Evolutionary conservation across 2,888 invertebrate genomes (phyloP).

Genomic region (Apodemia zela): DNA sequence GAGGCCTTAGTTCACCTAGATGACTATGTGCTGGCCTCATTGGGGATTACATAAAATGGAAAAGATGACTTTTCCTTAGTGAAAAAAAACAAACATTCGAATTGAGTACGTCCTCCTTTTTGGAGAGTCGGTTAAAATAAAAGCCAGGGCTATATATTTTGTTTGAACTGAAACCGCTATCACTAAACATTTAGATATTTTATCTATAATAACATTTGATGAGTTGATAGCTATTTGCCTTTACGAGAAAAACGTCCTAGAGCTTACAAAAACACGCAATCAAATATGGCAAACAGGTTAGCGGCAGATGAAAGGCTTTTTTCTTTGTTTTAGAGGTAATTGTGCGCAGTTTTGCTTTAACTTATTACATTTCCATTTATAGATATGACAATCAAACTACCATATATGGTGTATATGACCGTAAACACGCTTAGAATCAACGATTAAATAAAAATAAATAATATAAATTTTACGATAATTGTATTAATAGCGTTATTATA

Average conservation of each 20-base stretch:
- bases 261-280: neutral
- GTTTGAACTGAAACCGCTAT: too few relatives aligned
- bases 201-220: too few relatives aligned
- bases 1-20: too few relatives aligned
- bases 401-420: neutral
- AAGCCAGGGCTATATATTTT: too few relatives aligned
- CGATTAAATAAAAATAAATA: neutral
- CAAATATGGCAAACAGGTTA: neutral
- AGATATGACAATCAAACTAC: slow-evolving; percentile 2
- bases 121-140: too few relatives aligned
- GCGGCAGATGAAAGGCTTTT: slow-evolving; percentile 9
- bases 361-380: slow-evolving; percentile 7
- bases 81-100: too few relatives aligned
- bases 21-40: too few relatives aligned
- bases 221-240: neutral
- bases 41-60: too few relatives aligned
- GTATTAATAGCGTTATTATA: neutral
- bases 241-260: neutral
- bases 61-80: too few relatives aligned
- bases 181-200: too few relatives aligned
- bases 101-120: too few relatives aligned
- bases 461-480: neutral
- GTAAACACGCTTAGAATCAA: neutral
- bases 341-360: slow-evolving; percentile 6
- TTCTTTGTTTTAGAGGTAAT: neutral